phyloP scores from a whole-genome alignment of 2,888 invertebrate genomes.

The Sarcophaga rosellei region DNA sequence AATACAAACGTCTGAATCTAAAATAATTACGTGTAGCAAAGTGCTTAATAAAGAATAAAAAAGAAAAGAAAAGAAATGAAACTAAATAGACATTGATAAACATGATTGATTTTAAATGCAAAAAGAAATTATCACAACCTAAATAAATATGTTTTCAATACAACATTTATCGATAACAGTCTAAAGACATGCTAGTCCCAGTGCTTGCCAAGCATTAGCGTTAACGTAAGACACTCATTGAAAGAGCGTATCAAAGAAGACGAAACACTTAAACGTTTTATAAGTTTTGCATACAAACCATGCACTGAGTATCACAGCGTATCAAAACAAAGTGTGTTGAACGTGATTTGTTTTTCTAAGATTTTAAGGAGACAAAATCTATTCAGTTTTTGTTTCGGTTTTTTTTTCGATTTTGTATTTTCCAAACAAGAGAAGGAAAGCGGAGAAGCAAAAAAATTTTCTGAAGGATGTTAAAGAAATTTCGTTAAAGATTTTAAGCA shows the following conservation, averaged over 20 bases:
- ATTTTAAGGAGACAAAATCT: slow-evolving; percentile 27
- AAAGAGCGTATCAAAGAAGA: not conserved
- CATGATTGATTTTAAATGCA: slow-evolving; percentile 43
- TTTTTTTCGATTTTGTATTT: not conserved
- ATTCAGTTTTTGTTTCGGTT: not conserved
- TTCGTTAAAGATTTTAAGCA: slow-evolving; percentile 21
- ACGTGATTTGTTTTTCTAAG: slow-evolving; percentile 66
- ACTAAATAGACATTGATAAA: slow-evolving; percentile 40
- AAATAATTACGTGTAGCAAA: slow-evolving; percentile 7
- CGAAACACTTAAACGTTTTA: slow-evolving; percentile 49
- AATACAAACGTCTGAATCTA: not conserved
- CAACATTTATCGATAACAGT: slow-evolving; percentile 9
- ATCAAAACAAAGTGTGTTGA: slow-evolving; percentile 52
- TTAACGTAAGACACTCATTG: no score
- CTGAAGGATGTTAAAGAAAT: slow-evolving; percentile 23
- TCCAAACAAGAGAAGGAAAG: not conserved
- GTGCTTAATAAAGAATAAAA: slow-evolving; percentile 14
- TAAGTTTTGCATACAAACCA: slow-evolving; percentile 16
- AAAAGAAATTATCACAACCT: slow-evolving; percentile 36
- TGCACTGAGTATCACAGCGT: slow-evolving; percentile 58
- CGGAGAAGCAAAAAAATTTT: not conserved
- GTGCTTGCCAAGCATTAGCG: no score
- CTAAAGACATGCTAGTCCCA: no score
- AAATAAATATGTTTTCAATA: slow-evolving; percentile 44
- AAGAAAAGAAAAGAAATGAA: not conserved